A percentile compares a stretch with the other conserved stretches of the same genome.
Evolutionary conservation across 2,113 vertebrate genomes (phyloP).

Genomic region (Hylia prasina): DNA sequence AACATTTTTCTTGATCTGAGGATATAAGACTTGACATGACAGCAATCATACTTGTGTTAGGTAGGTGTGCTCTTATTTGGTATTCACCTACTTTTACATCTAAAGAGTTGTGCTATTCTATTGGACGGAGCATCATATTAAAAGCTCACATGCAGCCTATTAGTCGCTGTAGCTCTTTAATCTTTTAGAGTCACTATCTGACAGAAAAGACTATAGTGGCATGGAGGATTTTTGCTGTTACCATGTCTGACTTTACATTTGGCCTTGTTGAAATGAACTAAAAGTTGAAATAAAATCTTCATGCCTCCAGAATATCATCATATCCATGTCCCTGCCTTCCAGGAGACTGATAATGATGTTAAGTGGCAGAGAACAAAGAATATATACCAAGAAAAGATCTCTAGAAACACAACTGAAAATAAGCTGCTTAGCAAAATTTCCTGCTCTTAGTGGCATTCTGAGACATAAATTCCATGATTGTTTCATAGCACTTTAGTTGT

Average conservation of each 20-base stretch:
- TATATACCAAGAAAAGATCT: background rate
- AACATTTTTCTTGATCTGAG: slow-evolving; percentile 51
- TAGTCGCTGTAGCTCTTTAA: slow-evolving; percentile 36
- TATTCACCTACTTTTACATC: slow-evolving; percentile 51
- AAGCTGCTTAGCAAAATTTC: background rate
- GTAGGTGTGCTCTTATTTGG: slow-evolving; percentile 50
- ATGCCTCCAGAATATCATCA: background rate
- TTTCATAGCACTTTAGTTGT: background rate
- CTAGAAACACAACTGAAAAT: background rate
- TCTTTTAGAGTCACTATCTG: slow-evolving; percentile 28
- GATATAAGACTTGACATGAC: slow-evolving; percentile 17
- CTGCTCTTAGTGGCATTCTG: background rate
- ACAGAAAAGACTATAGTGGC: background rate
- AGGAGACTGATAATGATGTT: slow-evolving; percentile 11
- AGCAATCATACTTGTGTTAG: slow-evolving; percentile 38
- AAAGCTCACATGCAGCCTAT: slow-evolving; percentile 41
- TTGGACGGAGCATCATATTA: slow-evolving; percentile 8
- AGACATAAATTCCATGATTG: background rate
- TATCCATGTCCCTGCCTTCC: background rate
- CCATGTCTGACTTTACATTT: background rate
- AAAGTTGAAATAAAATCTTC: slow-evolving; percentile 19
- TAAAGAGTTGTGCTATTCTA: slow-evolving; percentile 26
- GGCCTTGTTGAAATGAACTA: background rate
- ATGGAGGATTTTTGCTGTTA: slow-evolving; percentile 22
- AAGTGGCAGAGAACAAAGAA: background rate